Conservation (phyloP, 2,113 vertebrate genomes). For the Mandrillus leucophaeus region DNA sequence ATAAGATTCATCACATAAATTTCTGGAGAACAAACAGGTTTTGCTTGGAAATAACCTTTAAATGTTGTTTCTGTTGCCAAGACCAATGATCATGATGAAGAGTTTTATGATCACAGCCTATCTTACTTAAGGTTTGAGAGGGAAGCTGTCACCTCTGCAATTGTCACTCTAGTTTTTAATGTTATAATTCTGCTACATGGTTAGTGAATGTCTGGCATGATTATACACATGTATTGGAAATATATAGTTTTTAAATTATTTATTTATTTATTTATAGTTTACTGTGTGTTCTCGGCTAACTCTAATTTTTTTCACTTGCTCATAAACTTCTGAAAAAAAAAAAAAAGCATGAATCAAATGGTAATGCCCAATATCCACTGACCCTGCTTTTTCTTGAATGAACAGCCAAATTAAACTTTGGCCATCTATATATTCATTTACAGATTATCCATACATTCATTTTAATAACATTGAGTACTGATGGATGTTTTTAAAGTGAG, state of each 20-base stretch:
- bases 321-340: background rate
- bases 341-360: background rate
- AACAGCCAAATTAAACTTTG: constrained; percentile 41
- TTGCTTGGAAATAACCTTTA: background rate
- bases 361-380: constrained; percentile 10
- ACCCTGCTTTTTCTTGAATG: constrained; percentile 32
- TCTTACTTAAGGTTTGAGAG: background rate
- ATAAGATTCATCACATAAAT: background rate
- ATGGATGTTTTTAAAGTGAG: background rate
- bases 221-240: background rate
- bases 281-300: background rate
- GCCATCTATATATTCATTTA: constrained; percentile 51
- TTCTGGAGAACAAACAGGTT: background rate
- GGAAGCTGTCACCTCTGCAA: background rate
- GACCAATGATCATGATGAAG: background rate
- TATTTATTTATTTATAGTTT: background rate
- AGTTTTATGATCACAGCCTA: background rate
- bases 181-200: background rate
- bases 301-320: background rate
- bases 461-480: background rate
- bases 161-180: background rate
- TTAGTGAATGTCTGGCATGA: background rate
- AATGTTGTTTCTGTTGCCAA: background rate
- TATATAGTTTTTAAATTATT: background rate
- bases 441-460: background rate